Evolutionary conservation across 1,140 invertebrate genomes (phyloP).

Genomic region (Leptinotarsa lineolata): DNA sequence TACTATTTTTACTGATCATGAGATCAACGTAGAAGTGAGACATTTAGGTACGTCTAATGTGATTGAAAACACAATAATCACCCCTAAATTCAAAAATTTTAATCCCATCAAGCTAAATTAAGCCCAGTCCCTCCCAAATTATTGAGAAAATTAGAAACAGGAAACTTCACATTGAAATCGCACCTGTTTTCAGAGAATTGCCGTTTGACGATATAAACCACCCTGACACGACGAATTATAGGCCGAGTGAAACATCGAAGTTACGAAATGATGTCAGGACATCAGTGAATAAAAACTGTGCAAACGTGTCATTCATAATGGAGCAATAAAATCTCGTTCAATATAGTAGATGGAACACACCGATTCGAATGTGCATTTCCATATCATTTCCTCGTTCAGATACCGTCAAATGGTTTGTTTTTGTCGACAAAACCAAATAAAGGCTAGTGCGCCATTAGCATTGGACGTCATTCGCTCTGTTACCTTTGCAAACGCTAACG

Average conservation of each 20-base stretch:
- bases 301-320: conserved; percentile 41
- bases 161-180: neutral
- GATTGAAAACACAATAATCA: no score
- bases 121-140: no score
- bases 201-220: neutral
- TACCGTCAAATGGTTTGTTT: conserved; percentile 23
- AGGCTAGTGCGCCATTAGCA: conserved; percentile 18
- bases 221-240: neutral
- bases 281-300: conserved; percentile 36
- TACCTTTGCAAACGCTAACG: conserved; percentile 4
- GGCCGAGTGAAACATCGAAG: neutral
- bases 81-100: no score
- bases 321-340: conserved; percentile 42
- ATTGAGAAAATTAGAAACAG: neutral
- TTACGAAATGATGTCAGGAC: conserved; percentile 18
- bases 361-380: conserved; percentile 45
- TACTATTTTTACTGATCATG: no score
- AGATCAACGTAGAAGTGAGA: no score
- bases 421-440: conserved; percentile 27
- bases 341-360: conserved; percentile 39
- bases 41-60: no score
- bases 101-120: no score
- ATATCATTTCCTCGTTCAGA: conserved; percentile 46
- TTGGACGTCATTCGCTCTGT: conserved; percentile 20
- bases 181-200: neutral